phyloP scores from a whole-genome alignment of 2,888 invertebrate species.

The Dysmachus trigonus region DNA sequence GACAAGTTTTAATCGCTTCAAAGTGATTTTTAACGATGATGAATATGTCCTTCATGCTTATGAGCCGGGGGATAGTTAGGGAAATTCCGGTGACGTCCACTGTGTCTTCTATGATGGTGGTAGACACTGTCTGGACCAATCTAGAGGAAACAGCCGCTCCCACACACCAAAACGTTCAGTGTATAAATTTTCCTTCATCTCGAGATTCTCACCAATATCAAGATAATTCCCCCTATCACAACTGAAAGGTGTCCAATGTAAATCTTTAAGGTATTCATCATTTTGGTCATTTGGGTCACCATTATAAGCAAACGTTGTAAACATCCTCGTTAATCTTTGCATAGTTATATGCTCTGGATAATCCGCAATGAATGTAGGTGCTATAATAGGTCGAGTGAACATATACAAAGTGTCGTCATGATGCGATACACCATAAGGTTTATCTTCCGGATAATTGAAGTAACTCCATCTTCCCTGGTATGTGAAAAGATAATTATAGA shows the following conservation, averaged over 20 bases:
- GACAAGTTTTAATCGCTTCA: not conserved
- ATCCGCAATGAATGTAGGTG: constrained; percentile 61
- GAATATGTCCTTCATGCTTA: not conserved
- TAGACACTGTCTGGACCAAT: constrained; percentile 54
- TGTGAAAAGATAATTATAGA: constrained; percentile 72
- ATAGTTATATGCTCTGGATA: constrained; percentile 64
- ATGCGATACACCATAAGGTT: constrained; percentile 66
- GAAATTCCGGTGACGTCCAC: not conserved
- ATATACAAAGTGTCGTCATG: constrained; percentile 67
- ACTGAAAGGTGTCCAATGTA: constrained; percentile 62
- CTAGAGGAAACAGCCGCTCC: constrained; percentile 61
- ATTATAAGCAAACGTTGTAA: constrained; percentile 61
- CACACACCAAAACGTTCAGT: constrained; percentile 60
- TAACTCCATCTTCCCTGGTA: constrained; percentile 71
- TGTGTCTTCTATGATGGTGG: not conserved
- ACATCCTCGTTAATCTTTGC: constrained; percentile 64
- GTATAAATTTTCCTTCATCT: constrained; percentile 59
- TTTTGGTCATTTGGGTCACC: constrained; percentile 61
- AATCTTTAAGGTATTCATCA: constrained; percentile 57
- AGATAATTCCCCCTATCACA: constrained; percentile 60
- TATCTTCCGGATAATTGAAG: constrained; percentile 67
- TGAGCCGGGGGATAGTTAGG: not conserved
- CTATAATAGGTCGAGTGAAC: constrained; percentile 62
- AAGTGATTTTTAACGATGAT: not conserved
- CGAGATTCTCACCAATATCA: constrained; percentile 59